These are phyloP conservation scores for Myotis yumanensis DNA, from an alignment of 2,113 vertebrate species.

Conservation along the genomic window DNA sequence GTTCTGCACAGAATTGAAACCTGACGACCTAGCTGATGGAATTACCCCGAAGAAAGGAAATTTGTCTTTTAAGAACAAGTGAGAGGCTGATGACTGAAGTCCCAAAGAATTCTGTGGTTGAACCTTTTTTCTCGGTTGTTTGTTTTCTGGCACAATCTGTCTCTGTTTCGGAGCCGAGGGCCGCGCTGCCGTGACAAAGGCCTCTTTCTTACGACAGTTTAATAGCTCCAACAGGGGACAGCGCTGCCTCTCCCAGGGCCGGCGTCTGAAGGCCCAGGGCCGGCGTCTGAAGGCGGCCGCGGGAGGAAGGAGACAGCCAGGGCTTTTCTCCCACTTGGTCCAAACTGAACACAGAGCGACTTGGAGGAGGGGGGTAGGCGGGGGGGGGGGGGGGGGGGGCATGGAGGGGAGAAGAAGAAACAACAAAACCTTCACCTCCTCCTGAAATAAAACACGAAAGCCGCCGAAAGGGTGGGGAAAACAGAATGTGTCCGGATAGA, in stretches of 20 bases:
- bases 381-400: fast-evolving
- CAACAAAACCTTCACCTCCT: not conserved
- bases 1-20: slow-evolving; percentile 55
- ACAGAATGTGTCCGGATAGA: fast-evolving
- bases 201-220: slow-evolving; percentile 87
- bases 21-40: slow-evolving; percentile 51
- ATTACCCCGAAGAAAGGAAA: slow-evolving; percentile 59
- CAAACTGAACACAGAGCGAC: not conserved
- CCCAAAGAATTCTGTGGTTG: slow-evolving; percentile 85
- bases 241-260: slow-evolving; percentile 38
- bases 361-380: not conserved
- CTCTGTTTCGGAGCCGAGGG: slow-evolving; percentile 87
- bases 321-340: not conserved
- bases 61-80: slow-evolving; percentile 48
- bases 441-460: not conserved
- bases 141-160: slow-evolving; percentile 87
- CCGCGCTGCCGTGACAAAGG: slow-evolving; percentile 85
- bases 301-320: not conserved
- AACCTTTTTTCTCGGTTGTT: slow-evolving; percentile 79
- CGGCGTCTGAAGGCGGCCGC: not conserved
- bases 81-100: slow-evolving; percentile 81
- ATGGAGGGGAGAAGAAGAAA: no score
- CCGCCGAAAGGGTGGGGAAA: no score
- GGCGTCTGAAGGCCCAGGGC: not conserved
- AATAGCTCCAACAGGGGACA: slow-evolving; percentile 75